Percentiles rank a stretch among this genome's conserved stretches.
phyloP scores from a whole-genome alignment of 2,797 vertebrate genomes.

The Lagocephalus sceleratus region DNA sequence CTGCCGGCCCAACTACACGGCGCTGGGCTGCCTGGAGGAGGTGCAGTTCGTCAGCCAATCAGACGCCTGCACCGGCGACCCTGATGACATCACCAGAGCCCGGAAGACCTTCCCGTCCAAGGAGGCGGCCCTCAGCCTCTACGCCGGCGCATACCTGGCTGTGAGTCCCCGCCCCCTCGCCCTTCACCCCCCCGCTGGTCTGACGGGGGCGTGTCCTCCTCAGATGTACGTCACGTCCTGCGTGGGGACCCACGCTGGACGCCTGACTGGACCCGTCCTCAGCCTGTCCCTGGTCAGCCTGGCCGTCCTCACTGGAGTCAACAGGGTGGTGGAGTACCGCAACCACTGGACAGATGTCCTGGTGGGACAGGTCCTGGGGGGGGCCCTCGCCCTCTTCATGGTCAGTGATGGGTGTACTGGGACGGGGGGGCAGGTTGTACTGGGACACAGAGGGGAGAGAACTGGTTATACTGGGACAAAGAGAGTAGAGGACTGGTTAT shows the following conservation, averaged over 20 bases:
- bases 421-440: no score
- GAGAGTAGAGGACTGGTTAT: no score
- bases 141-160: conserved; percentile 88
- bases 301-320: conserved; percentile 90
- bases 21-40: conserved; percentile 85
- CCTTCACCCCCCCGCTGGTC: no score
- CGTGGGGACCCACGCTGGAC: conserved; percentile 84
- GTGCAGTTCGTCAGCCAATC: conserved; percentile 83
- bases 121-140: conserved; percentile 90
- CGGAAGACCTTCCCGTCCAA: conserved; percentile 94
- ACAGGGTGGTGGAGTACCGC: conserved; percentile 91
- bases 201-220: not conserved
- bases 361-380: conserved; percentile 86
- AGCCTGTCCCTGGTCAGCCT: conserved; percentile 87
- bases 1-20: conserved; percentile 91
- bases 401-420: conserved; percentile 21
- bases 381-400: conserved; percentile 84
- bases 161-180: conserved; percentile 72
- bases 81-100: conserved; percentile 83
- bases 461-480: no score
- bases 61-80: conserved; percentile 87
- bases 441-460: no score
- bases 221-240: conserved; percentile 85
- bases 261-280: conserved; percentile 85
- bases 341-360: conserved; percentile 94